phyloP scores from a whole-genome alignment of 2,888 invertebrate genomes.

The Drosophila prolongata region DNA sequence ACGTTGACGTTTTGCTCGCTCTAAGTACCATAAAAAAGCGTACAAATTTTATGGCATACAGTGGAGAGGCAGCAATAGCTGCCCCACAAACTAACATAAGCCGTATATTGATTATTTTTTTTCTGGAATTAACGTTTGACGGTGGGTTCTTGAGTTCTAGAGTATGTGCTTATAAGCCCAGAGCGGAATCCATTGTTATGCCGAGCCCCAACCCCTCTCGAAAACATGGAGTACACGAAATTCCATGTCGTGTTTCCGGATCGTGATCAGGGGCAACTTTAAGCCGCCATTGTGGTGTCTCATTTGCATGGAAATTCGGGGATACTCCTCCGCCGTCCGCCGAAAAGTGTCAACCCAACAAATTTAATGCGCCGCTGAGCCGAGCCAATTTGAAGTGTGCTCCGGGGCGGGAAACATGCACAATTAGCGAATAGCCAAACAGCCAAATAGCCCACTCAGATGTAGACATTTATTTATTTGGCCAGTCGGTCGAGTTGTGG shows the following conservation, averaged over 20 bases:
- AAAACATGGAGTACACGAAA: conserved; percentile 27
- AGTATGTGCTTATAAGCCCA: conserved; percentile 13
- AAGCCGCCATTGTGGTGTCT: conserved; percentile 40
- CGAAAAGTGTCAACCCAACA: conserved; percentile 53
- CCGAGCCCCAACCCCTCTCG: conserved; percentile 1
- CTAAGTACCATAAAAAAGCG: conserved; percentile 73
- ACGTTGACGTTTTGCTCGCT: conserved; percentile 61
- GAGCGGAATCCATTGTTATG: conserved; percentile 24
- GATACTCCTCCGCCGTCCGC: conserved; percentile 1
- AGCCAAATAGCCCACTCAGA: conserved; percentile 34
- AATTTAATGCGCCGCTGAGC: conserved; percentile 45
- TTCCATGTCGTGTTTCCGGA: conserved; percentile 34
- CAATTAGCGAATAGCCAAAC: conserved; percentile 41
- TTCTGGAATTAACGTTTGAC: conserved; percentile 31
- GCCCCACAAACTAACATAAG: conserved; percentile 15
- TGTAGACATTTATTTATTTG: conserved; percentile 70
- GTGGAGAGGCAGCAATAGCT: background rate
- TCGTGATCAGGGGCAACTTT: conserved; percentile 41
- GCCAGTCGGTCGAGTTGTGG: conserved; percentile 55
- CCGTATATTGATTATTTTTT: conserved; percentile 40
- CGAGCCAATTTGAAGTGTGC: conserved; percentile 37
- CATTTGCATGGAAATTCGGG: conserved; percentile 45
- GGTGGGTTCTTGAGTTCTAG: background rate
- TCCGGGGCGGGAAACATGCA: conserved; percentile 40
- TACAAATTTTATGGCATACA: conserved; percentile 68